Percentiles rank a stretch among this genome's conserved stretches.
These are phyloP conservation scores for Apodemia mormo DNA, from an alignment of 2,888 invertebrate species.

Conservation along the genomic window DNA sequence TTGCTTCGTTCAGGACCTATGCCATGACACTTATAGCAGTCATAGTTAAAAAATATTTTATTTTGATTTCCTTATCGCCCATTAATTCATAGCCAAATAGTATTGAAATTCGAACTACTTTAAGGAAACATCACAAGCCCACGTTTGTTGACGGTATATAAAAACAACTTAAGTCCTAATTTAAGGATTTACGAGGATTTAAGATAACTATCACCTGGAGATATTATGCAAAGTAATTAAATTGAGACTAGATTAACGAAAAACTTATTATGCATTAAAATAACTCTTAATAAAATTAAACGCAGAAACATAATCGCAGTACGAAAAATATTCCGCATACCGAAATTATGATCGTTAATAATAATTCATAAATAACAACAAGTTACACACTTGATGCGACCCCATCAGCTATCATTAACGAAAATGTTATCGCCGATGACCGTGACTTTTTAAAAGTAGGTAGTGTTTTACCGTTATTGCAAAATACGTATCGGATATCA, in stretches of 20 bases:
- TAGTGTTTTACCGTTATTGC: conserved; percentile 59
- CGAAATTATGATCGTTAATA: conserved; percentile 34
- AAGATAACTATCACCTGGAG: neutral
- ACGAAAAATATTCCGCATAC: conserved; percentile 24
- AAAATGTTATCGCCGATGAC: conserved; percentile 41
- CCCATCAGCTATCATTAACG: conserved; percentile 44
- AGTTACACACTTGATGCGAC: conserved; percentile 39
- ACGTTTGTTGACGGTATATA: neutral
- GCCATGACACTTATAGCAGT: conserved; percentile 45
- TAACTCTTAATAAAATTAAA: conserved; percentile 7
- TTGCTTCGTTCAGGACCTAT: conserved; percentile 59
- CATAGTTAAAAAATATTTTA: neutral
- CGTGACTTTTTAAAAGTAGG: conserved; percentile 49
- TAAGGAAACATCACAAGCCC: neutral
- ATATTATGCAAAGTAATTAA: neutral
- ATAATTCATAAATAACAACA: conserved; percentile 36
- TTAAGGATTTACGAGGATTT: neutral
- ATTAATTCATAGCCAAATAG: neutral
- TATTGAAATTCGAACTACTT: neutral
- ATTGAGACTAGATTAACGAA: conserved; percentile 49
- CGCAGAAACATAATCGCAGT: conserved; percentile 18
- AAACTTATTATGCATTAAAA: conserved; percentile 15
- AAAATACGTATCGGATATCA: conserved; percentile 58
- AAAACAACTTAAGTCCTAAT: neutral
- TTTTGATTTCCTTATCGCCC: neutral